Percentiles rank a stretch among this genome's conserved stretches.
Evolutionary conservation across 30 jellyfish, hydroid and myxozoan species (phyloP).

Genomic region (Pelagia noctiluca): DNA sequence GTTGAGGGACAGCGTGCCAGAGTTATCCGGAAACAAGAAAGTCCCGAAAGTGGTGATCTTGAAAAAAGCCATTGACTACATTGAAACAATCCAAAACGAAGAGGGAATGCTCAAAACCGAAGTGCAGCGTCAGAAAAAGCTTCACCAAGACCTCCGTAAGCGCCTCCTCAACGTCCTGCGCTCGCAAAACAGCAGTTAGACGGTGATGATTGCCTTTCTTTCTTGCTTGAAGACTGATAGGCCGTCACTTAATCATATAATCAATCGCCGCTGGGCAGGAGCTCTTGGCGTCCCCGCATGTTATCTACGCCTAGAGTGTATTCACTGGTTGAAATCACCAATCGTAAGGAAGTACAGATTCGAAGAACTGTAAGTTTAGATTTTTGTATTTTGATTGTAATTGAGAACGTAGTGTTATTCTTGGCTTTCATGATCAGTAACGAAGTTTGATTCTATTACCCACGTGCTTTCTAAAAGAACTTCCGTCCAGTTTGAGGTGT

Average conservation of each 20-base stretch:
- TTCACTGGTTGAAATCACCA: too few species aligned
- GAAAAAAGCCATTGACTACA: conserved; percentile 68
- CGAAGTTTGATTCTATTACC: too few species aligned
- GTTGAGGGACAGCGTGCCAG: conserved; percentile 91
- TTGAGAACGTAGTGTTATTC: too few species aligned
- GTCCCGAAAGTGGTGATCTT: conserved; percentile 91
- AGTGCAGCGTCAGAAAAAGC: conserved; percentile 53
- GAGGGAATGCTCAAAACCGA: conserved; percentile 36
- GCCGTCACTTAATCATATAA: neutral
- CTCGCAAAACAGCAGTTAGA: neutral
- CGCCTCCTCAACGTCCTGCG: conserved; percentile 21
- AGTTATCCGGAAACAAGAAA: conserved; percentile 73
- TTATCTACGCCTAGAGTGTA: too few species aligned
- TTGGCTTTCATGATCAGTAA: too few species aligned
- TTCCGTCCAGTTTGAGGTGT: too few species aligned
- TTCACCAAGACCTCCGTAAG: conserved; percentile 63
- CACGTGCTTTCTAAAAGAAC: too few species aligned
- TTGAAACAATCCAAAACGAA: conserved; percentile 45
- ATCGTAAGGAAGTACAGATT: too few species aligned
- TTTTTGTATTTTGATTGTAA: too few species aligned
- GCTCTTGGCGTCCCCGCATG: too few species aligned
- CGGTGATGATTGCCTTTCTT: neutral
- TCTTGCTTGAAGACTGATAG: neutral
- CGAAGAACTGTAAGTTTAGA: too few species aligned
- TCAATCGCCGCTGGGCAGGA: too few species aligned